Evolutionary conservation across 2,888 invertebrate genomes (phyloP).

Genomic region (Stenchaetothrips biformis): DNA sequence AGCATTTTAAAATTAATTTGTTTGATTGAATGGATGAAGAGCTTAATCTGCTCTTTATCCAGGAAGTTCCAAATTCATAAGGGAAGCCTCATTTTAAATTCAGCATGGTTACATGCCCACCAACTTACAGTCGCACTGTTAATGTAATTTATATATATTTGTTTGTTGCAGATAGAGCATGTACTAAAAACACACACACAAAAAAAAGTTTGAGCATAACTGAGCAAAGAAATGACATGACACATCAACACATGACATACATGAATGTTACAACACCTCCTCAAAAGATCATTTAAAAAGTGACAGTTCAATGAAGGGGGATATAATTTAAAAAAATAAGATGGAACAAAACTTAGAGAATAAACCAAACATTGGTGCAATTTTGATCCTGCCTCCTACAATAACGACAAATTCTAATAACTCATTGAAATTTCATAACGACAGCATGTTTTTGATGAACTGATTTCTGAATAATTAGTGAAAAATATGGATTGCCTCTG

Average conservation of each 20-base stretch:
- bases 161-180: not conserved
- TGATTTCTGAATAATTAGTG: not conserved
- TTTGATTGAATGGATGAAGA: not conserved
- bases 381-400: not conserved
- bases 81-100: not conserved
- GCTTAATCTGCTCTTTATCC: not conserved
- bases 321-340: not conserved
- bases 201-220: not conserved
- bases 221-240: constrained; percentile 5
- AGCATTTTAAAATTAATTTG: not conserved
- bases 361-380: not conserved
- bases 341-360: not conserved
- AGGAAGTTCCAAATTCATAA: not conserved
- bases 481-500: not conserved
- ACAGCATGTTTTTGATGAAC: not conserved
- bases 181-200: not conserved
- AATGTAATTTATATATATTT: not conserved
- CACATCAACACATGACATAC: not conserved
- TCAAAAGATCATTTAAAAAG: not conserved
- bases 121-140: not conserved
- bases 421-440: not conserved
- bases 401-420: not conserved
- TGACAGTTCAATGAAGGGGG: not conserved
- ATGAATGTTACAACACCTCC: not conserved
- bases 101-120: not conserved